phyloP scores from a whole-genome alignment of 2,888 invertebrate genomes.

The Ormia ochracea region DNA sequence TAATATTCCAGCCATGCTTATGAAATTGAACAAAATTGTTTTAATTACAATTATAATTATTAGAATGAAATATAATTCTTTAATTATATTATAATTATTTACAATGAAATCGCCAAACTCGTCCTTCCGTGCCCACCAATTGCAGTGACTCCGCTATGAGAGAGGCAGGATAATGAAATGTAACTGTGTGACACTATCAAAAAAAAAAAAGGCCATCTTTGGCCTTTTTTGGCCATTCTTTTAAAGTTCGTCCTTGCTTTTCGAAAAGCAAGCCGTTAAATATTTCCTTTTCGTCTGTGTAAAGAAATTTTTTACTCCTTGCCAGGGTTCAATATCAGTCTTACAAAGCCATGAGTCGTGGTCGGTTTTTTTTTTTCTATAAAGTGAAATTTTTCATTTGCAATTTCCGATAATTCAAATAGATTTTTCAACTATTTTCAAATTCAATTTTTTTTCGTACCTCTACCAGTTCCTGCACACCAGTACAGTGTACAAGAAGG shows the following conservation, averaged over 20 bases:
- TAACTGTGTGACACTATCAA: neutral
- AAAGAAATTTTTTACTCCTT: conserved; percentile 24
- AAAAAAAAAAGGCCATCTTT: too few species aligned
- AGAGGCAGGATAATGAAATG: neutral
- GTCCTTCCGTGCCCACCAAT: too few species aligned
- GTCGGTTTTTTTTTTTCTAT: neutral
- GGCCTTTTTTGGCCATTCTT: too few species aligned
- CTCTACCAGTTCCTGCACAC: conserved; percentile 14
- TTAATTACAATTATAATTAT: too few species aligned
- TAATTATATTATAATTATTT: too few species aligned
- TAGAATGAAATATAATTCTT: too few species aligned
- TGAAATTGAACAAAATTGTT: too few species aligned
- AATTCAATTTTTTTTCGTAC: conserved; percentile 16
- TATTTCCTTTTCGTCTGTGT: conserved; percentile 10
- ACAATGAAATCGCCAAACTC: too few species aligned
- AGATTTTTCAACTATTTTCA: conserved; percentile 14
- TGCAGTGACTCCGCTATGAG: too few species aligned
- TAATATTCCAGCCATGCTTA: too few species aligned
- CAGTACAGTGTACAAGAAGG: neutral
- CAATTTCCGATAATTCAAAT: conserved; percentile 54
- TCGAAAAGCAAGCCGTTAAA: neutral
- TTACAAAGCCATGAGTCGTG: conserved; percentile 22
- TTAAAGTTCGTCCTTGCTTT: neutral
- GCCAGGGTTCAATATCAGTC: conserved; percentile 39
- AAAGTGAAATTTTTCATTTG: conserved; percentile 55